These are phyloP conservation scores for Procapra przewalskii DNA, from an alignment of 2,113 vertebrate species.

Conservation along the genomic window DNA sequence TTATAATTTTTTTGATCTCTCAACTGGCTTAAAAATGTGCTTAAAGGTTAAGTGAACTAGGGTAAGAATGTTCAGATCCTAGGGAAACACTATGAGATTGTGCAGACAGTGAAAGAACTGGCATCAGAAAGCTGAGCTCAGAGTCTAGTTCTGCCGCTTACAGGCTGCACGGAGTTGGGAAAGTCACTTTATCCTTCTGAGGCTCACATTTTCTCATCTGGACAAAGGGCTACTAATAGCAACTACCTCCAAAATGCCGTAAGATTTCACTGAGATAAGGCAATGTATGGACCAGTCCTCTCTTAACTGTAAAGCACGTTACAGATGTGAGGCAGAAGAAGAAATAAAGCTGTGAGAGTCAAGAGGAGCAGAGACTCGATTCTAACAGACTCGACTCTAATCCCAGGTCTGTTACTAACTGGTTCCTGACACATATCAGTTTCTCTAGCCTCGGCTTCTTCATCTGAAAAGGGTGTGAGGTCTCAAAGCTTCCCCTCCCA, in stretches of 20 bases:
- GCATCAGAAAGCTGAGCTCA: neutral
- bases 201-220: neutral
- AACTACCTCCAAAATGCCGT: neutral
- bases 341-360: neutral
- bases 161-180: neutral
- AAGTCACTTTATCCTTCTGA: neutral
- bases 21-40: neutral
- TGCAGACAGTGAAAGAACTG: neutral
- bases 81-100: neutral
- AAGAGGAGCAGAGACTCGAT: neutral
- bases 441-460: neutral
- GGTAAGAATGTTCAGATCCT: neutral
- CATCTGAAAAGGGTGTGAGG: neutral
- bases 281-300: neutral
- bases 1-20: neutral
- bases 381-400: neutral
- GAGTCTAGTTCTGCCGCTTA: neutral
- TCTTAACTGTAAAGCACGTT: neutral
- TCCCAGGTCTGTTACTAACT: neutral
- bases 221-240: neutral
- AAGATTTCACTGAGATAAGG: neutral
- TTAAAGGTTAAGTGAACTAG: neutral
- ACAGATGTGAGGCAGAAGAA: neutral
- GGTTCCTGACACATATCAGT: neutral
- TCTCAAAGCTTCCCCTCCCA: neutral